Percentiles rank a stretch among this genome's conserved stretches.
These are phyloP conservation scores for Xyrichtys novacula DNA, from an alignment of 2,797 vertebrate species.

Conservation along the genomic window DNA sequence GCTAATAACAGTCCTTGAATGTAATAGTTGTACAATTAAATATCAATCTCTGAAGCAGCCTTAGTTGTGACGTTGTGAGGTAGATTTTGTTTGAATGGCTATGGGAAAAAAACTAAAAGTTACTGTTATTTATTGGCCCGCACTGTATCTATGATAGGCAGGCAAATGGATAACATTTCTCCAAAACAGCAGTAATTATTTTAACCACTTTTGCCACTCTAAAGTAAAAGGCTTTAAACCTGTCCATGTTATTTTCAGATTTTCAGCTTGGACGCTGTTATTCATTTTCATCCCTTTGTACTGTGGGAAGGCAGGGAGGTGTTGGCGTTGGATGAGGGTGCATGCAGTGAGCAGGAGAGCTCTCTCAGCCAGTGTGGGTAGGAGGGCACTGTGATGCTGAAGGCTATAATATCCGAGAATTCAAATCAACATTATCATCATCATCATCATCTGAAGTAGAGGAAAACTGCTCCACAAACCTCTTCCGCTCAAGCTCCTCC, in stretches of 20 bases:
- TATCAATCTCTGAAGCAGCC: too few species aligned
- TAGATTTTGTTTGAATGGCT: too few species aligned
- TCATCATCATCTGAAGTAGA: conserved; percentile 32
- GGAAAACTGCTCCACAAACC: conserved; percentile 29
- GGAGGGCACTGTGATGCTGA: conserved; percentile 54
- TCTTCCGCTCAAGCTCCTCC: conserved; percentile 65
- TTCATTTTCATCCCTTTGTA: conserved; percentile 14
- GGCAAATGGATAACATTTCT: background rate
- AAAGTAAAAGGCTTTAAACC: background rate
- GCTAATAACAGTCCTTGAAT: too few species aligned
- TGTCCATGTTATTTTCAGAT: background rate
- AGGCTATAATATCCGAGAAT: conserved; percentile 57
- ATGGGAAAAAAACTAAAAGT: too few species aligned
- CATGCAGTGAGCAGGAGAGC: conserved; percentile 45
- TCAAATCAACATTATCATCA: conserved; percentile 39
- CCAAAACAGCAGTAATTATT: background rate
- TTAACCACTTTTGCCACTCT: background rate
- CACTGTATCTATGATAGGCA: background rate
- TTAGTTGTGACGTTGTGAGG: too few species aligned
- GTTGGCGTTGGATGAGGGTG: conserved; percentile 64
- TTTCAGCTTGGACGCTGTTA: conserved; percentile 10
- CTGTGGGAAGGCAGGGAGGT: conserved; percentile 53
- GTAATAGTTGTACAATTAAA: too few species aligned
- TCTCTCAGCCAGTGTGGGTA: conserved; percentile 67
- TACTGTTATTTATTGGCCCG: background rate